These are phyloP conservation scores for Drosophila pseudoobscura DNA, from an alignment of 1,140 invertebrate species.

Conservation along the genomic window DNA sequence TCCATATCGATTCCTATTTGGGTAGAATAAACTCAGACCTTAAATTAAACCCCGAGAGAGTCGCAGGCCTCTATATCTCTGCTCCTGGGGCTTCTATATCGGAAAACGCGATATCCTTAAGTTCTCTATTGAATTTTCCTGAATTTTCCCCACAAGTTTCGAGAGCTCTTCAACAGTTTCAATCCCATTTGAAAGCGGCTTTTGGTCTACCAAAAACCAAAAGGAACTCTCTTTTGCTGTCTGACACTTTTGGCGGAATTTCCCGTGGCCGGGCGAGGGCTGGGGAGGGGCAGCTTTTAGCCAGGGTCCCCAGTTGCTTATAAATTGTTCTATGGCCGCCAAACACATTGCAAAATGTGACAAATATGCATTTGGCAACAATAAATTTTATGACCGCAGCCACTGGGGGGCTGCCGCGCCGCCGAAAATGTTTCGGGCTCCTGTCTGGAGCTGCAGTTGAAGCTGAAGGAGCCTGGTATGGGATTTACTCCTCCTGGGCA, in stretches of 20 bases:
- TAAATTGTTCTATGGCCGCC: constrained; percentile 77
- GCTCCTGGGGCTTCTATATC: no score
- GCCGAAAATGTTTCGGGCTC: constrained; percentile 69
- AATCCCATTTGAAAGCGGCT: no score
- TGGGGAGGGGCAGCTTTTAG: constrained; percentile 32
- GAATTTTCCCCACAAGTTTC: no score
- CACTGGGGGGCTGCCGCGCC: constrained; percentile 45
- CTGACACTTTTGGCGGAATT: constrained; percentile 1
- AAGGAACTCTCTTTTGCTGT: constrained; percentile 6
- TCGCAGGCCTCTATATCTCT: no score
- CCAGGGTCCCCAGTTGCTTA: constrained; percentile 71
- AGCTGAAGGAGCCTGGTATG: constrained; percentile 11
- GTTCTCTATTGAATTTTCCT: no score
- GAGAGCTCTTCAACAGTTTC: no score
- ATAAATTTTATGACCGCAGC: constrained; percentile 78
- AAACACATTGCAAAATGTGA: constrained; percentile 79
- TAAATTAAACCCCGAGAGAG: no score
- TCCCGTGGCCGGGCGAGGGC: not conserved
- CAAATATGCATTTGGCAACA: constrained; percentile 79
- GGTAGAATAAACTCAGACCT: no score
- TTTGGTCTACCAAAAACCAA: no score
- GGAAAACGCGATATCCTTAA: no score
- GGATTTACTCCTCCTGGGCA: constrained; percentile 10
- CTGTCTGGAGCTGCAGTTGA: constrained; percentile 37
- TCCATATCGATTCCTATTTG: no score